phyloP scores from a whole-genome alignment of 2,888 invertebrate species.

The Schizaphis graminum region DNA sequence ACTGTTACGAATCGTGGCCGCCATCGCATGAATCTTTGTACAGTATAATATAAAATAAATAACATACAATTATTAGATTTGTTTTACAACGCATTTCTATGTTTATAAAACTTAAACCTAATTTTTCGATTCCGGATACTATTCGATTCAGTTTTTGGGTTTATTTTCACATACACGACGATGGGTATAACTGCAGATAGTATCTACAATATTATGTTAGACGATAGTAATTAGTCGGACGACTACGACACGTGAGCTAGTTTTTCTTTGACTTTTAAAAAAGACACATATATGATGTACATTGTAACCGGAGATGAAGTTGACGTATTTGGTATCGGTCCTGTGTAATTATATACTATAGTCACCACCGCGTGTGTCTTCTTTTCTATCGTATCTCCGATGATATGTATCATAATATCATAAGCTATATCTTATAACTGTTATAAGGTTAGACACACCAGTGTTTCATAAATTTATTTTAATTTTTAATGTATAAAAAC shows the following conservation, averaged over 20 bases:
- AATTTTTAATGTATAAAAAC: not conserved
- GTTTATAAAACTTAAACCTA: conserved; percentile 11
- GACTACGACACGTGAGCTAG: not conserved
- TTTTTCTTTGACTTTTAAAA: not conserved
- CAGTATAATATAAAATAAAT: not conserved
- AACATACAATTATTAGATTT: not conserved
- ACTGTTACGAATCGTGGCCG: not conserved
- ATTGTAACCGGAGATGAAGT: not conserved
- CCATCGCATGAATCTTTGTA: not conserved
- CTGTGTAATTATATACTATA: not conserved
- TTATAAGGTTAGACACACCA: not conserved
- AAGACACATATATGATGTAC: not conserved
- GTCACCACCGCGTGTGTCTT: not conserved
- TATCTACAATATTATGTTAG: not conserved
- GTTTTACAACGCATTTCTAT: not conserved
- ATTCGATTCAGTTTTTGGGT: not conserved
- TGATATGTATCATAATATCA: not conserved
- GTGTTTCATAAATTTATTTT: not conserved
- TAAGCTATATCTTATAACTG: not conserved
- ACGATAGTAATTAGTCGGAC: not conserved
- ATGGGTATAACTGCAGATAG: not conserved
- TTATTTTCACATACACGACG: not conserved
- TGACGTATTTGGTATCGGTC: not conserved
- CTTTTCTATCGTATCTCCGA: not conserved
- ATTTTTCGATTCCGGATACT: not conserved